Base-by-base conservation (phyloP, 1,140 invertebrate species). In the Ostrea edulis region DNA sequence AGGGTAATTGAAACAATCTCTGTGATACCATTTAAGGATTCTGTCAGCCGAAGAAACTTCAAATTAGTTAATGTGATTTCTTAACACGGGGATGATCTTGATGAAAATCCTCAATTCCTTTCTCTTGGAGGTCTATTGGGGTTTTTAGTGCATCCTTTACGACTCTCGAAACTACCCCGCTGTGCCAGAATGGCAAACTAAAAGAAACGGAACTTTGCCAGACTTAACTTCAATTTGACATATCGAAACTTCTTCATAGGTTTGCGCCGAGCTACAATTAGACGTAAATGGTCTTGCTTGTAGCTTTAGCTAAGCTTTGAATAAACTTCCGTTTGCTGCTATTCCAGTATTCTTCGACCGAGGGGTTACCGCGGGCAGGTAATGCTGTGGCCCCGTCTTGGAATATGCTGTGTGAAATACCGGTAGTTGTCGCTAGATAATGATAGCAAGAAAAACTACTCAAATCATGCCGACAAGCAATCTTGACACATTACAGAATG, bases 251-350 rank as follows among this genome's bases (percentile, higher is more conserved):
- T 35, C 68, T 77, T 77, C 68, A 77, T 77, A 77, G 25, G 29
- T 35, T 77, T 25, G 68, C 29, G 68, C 68, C 14, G 68, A 77
- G 68, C 68, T 25, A 77, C 68, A 77, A 77, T 77, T 77, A 77
- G 68, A 29, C 11, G 68, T 77, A 77, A 77, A 77, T 77, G 68
- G 68, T 77, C 68, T 77, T 77, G 68, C 68, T 77, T 77, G 68
- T 77, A 77, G 68, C 68, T 77, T 77, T 14, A 77, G 29, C 52
- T 54, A 83, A 83, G 82, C 82, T 83, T 51, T 51, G 82, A 83
- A 53, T 53, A 53, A 44, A 83, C 44, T 83, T 83, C 52, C 82
- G 44, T 51, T 53, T 83, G 51, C 44, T 22, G 14, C n/a, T 52
- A 53, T 54, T 53, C 25, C 35, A 53, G 44, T 54, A 52, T 52